Evolutionary conservation across 2,113 vertebrate genomes (phyloP).

Genomic region (Urocitellus parryii): DNA sequence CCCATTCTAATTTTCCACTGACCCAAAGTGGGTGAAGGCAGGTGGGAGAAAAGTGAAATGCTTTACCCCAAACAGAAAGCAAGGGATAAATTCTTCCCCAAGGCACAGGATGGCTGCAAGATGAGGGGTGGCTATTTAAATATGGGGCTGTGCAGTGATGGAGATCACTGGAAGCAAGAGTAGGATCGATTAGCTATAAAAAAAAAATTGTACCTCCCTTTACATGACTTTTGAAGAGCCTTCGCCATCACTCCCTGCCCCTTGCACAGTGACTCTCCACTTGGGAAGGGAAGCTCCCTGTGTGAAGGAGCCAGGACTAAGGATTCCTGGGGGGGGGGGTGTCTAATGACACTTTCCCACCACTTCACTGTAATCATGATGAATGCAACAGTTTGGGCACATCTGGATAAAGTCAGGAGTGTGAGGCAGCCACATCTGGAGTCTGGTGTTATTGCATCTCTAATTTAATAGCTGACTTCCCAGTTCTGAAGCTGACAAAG

Average conservation of each 20-base stretch:
- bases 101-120: background rate
- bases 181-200: slow-evolving; percentile 44
- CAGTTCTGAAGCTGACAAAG: slow-evolving; percentile 77
- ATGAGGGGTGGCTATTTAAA: background rate
- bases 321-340: background rate
- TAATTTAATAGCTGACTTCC: slow-evolving; percentile 77
- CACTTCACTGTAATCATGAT: slow-evolving; percentile 63
- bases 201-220: slow-evolving; percentile 42
- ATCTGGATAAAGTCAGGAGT: slow-evolving; percentile 74
- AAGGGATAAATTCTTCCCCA: background rate
- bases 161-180: slow-evolving; percentile 35
- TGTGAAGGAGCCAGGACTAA: background rate
- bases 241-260: background rate
- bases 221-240: background rate
- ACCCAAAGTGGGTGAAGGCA: background rate
- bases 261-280: background rate
- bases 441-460: slow-evolving; percentile 67
- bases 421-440: slow-evolving; percentile 74
- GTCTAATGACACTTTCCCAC: background rate
- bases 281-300: background rate
- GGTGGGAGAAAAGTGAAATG: background rate
- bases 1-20: background rate
- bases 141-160: background rate
- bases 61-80: background rate
- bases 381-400: slow-evolving; percentile 33